These are phyloP conservation scores for Etheostoma nigrum DNA, from an alignment of 2,797 vertebrate genomes.

Conservation along the genomic window DNA sequence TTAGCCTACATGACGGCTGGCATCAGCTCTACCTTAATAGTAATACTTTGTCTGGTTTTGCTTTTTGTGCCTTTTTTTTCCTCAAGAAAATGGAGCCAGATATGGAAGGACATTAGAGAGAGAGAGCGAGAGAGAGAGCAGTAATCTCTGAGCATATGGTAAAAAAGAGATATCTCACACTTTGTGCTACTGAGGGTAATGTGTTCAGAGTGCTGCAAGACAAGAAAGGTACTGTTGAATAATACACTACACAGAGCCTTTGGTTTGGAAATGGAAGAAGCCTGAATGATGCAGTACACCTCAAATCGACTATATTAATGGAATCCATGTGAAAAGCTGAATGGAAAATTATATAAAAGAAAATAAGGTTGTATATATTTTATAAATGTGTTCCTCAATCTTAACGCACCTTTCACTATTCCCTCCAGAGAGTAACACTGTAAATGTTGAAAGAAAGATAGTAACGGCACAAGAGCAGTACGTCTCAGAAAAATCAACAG, in stretches of 20 bases:
- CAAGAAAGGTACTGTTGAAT: constrained; percentile 10
- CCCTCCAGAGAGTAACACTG: background rate
- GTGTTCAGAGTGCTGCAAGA: background rate
- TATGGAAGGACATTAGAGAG: background rate
- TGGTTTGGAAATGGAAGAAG: background rate
- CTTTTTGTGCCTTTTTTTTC: background rate
- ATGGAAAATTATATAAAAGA: background rate
- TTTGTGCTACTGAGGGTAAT: background rate
- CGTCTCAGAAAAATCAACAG: too few relatives aligned
- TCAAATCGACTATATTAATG: background rate
- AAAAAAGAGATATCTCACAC: constrained; percentile 2
- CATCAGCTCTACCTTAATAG: constrained; percentile 8
- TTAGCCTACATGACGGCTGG: background rate
- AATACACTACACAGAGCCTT: background rate
- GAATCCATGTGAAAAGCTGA: background rate
- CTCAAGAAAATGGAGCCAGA: background rate
- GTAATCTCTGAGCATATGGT: background rate
- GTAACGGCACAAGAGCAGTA: too few relatives aligned
- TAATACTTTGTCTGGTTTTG: background rate
- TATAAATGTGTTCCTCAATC: too few relatives aligned
- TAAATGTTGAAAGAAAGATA: background rate
- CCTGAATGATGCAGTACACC: background rate
- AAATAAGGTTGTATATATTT: background rate
- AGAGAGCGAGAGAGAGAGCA: background rate
- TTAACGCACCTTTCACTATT: too few relatives aligned